phyloP scores from a whole-genome alignment of 2,113 vertebrate species.

The Hippocampus comes region DNA sequence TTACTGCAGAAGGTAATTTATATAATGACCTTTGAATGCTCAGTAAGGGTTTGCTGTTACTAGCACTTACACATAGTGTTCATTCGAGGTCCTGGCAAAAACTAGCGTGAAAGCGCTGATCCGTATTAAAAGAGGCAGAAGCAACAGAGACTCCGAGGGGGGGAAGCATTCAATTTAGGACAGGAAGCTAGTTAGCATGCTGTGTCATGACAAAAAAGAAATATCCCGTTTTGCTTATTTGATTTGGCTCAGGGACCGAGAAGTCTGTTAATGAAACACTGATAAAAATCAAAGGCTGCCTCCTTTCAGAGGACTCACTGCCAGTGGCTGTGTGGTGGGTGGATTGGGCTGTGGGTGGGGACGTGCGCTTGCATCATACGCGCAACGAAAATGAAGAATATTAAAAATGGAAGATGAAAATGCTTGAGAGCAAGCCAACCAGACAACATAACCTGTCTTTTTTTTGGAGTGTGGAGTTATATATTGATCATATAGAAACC shows the following conservation, averaged over 20 bases:
- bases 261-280: conserved; percentile 37
- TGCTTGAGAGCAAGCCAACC: conserved; percentile 8
- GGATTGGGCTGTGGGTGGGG: not conserved
- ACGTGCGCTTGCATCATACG: conserved; percentile 1
- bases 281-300: conserved; percentile 52
- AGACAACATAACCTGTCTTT: conserved; percentile 26
- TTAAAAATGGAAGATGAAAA: not conserved
- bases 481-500: not conserved
- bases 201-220: conserved; percentile 48
- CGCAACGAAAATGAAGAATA: conserved; percentile 1
- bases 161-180: conserved; percentile 20
- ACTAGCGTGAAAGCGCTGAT: not conserved
- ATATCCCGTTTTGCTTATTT: conserved; percentile 59
- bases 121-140: conserved; percentile 15
- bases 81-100: conserved; percentile 5
- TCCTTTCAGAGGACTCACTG: conserved; percentile 20
- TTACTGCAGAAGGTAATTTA: not conserved
- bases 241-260: conserved; percentile 56
- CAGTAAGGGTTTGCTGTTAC: not conserved
- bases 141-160: conserved; percentile 15
- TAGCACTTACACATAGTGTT: not conserved
- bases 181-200: conserved; percentile 39
- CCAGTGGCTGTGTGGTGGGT: not conserved
- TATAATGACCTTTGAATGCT: not conserved
- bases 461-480: conserved; percentile 27